These are phyloP conservation scores for Tineola bisselliella DNA, from an alignment of 2,888 invertebrate species.

Conservation along the genomic window DNA sequence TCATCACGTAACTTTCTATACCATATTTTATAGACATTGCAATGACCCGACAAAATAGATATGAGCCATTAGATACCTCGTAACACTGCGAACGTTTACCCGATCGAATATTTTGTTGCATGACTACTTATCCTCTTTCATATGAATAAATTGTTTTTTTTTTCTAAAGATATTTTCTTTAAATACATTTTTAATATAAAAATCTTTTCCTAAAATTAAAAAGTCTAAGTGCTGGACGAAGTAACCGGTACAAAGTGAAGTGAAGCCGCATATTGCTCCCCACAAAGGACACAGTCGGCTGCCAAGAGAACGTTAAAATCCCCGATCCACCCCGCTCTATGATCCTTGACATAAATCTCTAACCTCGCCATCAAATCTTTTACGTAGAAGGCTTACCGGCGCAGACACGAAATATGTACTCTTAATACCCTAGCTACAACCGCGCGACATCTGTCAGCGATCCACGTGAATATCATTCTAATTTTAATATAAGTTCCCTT, in stretches of 20 bases:
- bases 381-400: conserved; percentile 57
- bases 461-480: background rate
- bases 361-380: conserved; percentile 66
- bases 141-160: too few relatives aligned
- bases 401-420: conserved; percentile 49
- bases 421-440: conserved; percentile 37
- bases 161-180: background rate
- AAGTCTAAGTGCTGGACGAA: conserved; percentile 59
- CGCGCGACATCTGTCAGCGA: conserved; percentile 1
- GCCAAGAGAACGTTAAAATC: conserved; percentile 57
- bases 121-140: background rate
- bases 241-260: conserved; percentile 60
- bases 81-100: background rate
- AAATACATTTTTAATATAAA: background rate
- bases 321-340: conserved; percentile 59
- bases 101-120: background rate
- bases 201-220: conserved; percentile 55
- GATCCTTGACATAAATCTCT: conserved; percentile 68
- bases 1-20: background rate
- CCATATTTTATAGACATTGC: background rate
- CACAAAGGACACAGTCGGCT: conserved; percentile 65
- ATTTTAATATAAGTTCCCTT: background rate
- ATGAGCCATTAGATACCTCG: conserved; percentile 3
- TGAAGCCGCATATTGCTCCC: conserved; percentile 60
- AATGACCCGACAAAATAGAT: conserved; percentile 4